phyloP scores from a whole-genome alignment of 2,113 vertebrate genomes.

The Furnarius figulus region DNA sequence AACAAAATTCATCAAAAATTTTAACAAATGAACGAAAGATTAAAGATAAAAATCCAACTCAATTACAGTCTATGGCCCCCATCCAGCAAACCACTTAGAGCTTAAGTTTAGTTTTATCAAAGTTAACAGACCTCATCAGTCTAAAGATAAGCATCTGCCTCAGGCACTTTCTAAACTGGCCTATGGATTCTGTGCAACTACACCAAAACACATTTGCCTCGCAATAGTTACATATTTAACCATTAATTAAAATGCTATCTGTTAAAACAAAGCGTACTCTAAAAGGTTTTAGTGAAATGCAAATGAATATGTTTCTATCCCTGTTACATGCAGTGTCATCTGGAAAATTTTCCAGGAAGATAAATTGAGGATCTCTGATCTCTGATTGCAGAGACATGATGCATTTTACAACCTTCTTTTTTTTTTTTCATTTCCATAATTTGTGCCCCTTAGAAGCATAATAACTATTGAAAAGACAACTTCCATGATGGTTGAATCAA shows the following conservation, averaged over 20 bases:
- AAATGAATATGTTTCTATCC: background rate
- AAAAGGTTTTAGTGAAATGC: background rate
- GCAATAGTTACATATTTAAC: background rate
- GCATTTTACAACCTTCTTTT: background rate
- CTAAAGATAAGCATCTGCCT: conserved; percentile 50
- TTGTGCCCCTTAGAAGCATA: background rate
- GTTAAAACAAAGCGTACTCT: background rate
- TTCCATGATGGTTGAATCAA: background rate
- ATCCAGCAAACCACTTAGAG: conserved; percentile 55
- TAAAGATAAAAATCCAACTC: conserved; percentile 40
- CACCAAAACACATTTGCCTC: background rate
- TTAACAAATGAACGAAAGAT: conserved; percentile 22
- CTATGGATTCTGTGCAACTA: background rate
- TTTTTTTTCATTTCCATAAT: background rate
- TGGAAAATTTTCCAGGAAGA: background rate
- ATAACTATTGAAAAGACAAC: background rate
- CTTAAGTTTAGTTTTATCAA: conserved; percentile 37
- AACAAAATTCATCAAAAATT: conserved; percentile 41
- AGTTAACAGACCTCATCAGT: conserved; percentile 36
- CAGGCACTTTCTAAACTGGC: background rate
- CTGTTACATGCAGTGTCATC: background rate
- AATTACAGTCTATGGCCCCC: conserved; percentile 20
- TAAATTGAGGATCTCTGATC: background rate
- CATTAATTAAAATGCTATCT: background rate
- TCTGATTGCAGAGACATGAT: background rate